These are phyloP conservation scores for Ispidina lecontei DNA, from an alignment of 2,797 vertebrate genomes.

Conservation along the genomic window DNA sequence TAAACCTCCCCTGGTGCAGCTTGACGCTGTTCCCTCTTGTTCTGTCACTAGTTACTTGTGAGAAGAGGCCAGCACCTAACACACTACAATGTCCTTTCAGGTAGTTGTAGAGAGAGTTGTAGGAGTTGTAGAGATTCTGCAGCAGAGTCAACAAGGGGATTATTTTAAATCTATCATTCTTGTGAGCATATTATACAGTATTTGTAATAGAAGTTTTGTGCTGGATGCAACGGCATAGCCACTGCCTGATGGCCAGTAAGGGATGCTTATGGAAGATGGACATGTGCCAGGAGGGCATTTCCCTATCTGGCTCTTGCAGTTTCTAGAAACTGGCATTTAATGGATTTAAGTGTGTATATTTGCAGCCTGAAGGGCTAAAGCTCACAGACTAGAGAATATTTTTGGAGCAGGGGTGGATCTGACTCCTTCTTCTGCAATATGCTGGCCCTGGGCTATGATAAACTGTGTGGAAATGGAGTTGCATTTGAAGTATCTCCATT, in stretches of 20 bases:
- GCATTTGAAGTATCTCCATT: background rate
- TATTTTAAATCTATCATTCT: background rate
- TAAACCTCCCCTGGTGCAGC: too few species aligned
- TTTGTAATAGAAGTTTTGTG: background rate
- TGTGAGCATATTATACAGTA: background rate
- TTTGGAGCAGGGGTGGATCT: background rate
- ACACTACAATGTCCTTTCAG: too few species aligned
- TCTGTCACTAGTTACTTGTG: too few species aligned
- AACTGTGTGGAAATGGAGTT: background rate
- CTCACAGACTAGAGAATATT: background rate
- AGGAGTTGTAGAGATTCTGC: background rate
- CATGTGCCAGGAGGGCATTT: background rate
- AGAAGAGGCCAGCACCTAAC: too few species aligned
- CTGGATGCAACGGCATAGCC: background rate
- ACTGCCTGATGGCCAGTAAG: background rate
- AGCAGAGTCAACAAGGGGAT: background rate
- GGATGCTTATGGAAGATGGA: background rate
- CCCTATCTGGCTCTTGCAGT: background rate
- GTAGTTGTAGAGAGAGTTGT: too few species aligned
- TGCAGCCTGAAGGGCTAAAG: background rate
- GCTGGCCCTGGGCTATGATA: background rate
- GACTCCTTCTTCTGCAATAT: background rate
- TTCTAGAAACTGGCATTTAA: background rate
- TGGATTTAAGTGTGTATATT: background rate
- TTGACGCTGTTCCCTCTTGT: too few species aligned